Evolutionary conservation across 2,113 vertebrate species (phyloP), one percentile per base, ranked within the genome.

Genomic region (Dipodomys ordii): DNA sequence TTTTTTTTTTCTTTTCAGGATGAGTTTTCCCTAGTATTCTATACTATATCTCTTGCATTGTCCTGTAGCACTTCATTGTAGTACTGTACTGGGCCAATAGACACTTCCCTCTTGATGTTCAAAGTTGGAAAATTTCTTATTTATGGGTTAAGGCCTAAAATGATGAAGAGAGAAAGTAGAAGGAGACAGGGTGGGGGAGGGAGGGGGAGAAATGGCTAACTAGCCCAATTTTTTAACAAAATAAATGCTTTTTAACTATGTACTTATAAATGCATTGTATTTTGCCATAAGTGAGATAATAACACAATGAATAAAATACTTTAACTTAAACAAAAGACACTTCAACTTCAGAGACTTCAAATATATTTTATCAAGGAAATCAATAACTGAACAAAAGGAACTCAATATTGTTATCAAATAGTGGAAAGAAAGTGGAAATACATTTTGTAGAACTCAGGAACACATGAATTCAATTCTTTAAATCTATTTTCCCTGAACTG

Each of bases 301-400:
- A 67, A 90, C 67, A 44, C 88, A 92, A 83, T 64, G 18, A 49
- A 87, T 49, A 83, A 46, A 72, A 49, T 39, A 60, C 49, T 27
- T 90, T 67, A 92, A 60, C 72, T 90, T 88, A 49, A 49, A 49
- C 11, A 32, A 89, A 80, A 79, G 71, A 13, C 83, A 2, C 2
- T 19, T 91, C 44, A 86, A 39, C 35, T 93, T 91, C 18, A 76
- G 57, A 35, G 62, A 57, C 16, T 74, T 85, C 44, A 86, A 79
- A 32, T 68, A 90, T 83, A 81, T 65, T 87, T 96, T 67, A 60
- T 18, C 28, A 87, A 60, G 19, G n/a, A 90, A 16, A 62, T 67
- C 35, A 91, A 83, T 77, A 77, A 72, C 7, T 74, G n/a, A 90
- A 67, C 78, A 32, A 91, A 84, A 85, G 35, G 0, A 19, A 65